Evolutionary conservation across 2,113 vertebrate genomes (phyloP).

Genomic region (Xiphophorus hellerii): DNA sequence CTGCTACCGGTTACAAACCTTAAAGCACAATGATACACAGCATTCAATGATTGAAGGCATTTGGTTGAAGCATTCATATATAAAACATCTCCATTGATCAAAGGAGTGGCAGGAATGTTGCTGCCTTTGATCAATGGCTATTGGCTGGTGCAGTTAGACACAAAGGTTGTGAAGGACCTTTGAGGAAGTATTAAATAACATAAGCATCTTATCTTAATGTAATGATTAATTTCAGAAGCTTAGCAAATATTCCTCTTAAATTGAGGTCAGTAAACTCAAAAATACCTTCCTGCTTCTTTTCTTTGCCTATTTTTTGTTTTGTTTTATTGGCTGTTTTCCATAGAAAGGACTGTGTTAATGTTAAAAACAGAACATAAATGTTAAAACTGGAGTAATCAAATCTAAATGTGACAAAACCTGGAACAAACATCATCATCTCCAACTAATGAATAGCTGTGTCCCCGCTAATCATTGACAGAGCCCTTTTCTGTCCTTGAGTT

Average conservation of each 20-base stretch:
- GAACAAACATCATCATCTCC: neutral
- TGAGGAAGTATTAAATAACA: no score
- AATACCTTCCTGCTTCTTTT: neutral
- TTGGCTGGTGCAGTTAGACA: neutral
- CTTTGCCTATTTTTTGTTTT: neutral
- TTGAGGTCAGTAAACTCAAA: neutral
- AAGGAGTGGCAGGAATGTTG: no score
- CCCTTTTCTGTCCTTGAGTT: neutral
- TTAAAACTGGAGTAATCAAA: neutral
- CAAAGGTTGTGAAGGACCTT: neutral
- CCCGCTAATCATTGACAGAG: slow-evolving; percentile 1
- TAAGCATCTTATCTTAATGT: neutral
- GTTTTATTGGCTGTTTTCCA: neutral
- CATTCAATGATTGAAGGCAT: no score
- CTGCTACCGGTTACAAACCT: no score
- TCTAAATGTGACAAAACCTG: neutral
- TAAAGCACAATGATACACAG: no score
- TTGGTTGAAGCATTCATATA: no score
- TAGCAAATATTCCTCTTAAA: no score
- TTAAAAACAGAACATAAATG: neutral
- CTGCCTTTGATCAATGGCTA: neutral
- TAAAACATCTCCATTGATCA: no score
- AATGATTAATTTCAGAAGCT: neutral
- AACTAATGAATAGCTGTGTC: neutral
- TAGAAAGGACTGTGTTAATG: neutral